Evolutionary conservation across 1,140 invertebrate genomes (phyloP).

Genomic region (Scylla paramamosain): DNA sequence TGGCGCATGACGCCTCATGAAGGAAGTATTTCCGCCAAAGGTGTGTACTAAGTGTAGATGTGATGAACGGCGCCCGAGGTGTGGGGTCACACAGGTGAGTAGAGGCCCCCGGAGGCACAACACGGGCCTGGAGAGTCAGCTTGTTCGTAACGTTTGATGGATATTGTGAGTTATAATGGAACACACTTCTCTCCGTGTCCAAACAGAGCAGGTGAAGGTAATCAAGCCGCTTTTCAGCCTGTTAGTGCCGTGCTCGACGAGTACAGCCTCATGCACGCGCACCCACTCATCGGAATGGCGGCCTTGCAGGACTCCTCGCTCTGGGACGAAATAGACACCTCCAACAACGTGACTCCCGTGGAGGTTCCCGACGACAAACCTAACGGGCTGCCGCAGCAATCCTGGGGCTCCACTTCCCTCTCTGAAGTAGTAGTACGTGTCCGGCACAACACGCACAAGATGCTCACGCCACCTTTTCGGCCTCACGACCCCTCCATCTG

Average conservation of each 20-base stretch:
- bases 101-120: not conserved
- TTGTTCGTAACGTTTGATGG: not conserved
- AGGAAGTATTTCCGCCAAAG: not conserved
- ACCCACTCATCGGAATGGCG: conserved; percentile 1
- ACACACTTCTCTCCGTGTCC: not conserved
- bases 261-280: not conserved
- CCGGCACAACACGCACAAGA: not conserved
- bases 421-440: conserved; percentile 33
- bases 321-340: conserved; percentile 1
- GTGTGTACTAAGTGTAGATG: not conserved
- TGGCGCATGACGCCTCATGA: conserved; percentile 5
- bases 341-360: not conserved
- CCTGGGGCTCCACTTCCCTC: not conserved
- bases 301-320: not conserved
- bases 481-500: conserved; percentile 51
- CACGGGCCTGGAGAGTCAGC: not conserved
- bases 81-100: conserved; percentile 49
- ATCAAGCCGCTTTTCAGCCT: conserved; percentile 38
- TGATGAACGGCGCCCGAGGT: not conserved
- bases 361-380: conserved; percentile 17
- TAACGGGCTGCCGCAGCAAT: not conserved
- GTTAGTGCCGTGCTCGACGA: not conserved
- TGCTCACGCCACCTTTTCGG: not conserved
- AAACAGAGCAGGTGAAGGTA: conserved; percentile 27
- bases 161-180: not conserved